Conservation (phyloP, 2,113 vertebrate species). For the Hippolais icterina region DNA sequence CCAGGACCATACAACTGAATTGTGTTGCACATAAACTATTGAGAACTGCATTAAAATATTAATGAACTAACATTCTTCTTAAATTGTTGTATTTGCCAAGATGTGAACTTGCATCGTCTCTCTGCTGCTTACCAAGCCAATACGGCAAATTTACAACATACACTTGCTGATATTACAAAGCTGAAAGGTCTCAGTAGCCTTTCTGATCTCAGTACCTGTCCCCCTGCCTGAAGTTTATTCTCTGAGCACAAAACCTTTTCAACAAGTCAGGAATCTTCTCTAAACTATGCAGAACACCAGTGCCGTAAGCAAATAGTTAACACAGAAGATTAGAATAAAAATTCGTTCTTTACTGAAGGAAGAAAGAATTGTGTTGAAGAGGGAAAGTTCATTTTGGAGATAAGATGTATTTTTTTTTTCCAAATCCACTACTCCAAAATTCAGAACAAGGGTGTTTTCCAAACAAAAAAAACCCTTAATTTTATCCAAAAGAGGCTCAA, state of each 20-base stretch:
- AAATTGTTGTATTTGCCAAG: not conserved
- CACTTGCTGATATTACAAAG: not conserved
- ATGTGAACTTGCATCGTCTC: conserved; percentile 13
- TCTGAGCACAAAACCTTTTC: not conserved
- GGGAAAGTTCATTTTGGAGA: not conserved
- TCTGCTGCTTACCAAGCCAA: not conserved
- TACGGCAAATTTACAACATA: not conserved
- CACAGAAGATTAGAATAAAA: not conserved
- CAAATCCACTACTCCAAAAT: not conserved
- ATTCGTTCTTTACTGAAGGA: not conserved
- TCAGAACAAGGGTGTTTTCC: not conserved
- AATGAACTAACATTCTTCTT: not conserved
- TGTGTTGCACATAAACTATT: conserved; percentile 29
- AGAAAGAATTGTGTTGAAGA: not conserved
- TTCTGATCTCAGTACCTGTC: not conserved
- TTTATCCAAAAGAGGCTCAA: not conserved
- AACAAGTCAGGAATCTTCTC: not conserved
- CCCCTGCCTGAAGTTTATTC: not conserved
- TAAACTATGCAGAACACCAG: not conserved
- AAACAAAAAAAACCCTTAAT: not conserved
- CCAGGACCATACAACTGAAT: not conserved
- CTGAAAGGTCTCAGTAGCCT: not conserved
- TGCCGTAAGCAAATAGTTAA: not conserved
- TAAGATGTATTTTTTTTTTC: not conserved
- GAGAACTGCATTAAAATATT: conserved; percentile 37